Conservation (phyloP, 1,140 invertebrate genomes). For the Drosophila sp. region DNA sequence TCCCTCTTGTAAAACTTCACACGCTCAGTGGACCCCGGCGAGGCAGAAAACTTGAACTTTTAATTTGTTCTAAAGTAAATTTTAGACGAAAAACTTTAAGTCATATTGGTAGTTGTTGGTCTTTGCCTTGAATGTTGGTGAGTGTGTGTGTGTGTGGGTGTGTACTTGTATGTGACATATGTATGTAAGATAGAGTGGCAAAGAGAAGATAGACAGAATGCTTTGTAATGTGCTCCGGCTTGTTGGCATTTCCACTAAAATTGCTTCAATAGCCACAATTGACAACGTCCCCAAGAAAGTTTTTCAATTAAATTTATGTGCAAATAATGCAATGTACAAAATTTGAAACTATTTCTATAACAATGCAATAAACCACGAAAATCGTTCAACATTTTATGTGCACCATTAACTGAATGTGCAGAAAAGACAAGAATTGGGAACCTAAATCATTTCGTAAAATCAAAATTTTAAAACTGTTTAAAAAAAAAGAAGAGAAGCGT, state of each 20-base stretch:
- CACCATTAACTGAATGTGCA: slow-evolving; percentile 41
- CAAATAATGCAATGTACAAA: slow-evolving; percentile 46
- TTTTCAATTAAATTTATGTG: slow-evolving; percentile 69
- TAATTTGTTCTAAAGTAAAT: slow-evolving; percentile 74
- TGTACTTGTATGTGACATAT: slow-evolving; percentile 43
- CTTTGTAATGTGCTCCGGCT: slow-evolving; percentile 17
- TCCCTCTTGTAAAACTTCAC: slow-evolving; percentile 68
- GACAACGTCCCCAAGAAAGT: slow-evolving; percentile 46
- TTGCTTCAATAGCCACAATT: slow-evolving; percentile 59
- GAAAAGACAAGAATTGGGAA: too few relatives aligned
- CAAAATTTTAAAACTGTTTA: too few relatives aligned
- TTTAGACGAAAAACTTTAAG: slow-evolving; percentile 59
- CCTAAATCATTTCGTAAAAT: too few relatives aligned
- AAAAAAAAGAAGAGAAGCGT: too few relatives aligned
- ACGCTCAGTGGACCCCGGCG: slow-evolving; percentile 55
- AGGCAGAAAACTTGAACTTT: slow-evolving; percentile 65
- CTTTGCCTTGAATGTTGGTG: not conserved
- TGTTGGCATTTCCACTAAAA: slow-evolving; percentile 45
- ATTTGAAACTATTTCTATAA: slow-evolving; percentile 17
- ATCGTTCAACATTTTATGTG: slow-evolving; percentile 42
- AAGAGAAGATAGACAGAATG: not conserved
- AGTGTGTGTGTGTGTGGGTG: not conserved
- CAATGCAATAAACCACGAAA: slow-evolving; percentile 43
- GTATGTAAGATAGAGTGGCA: slow-evolving; percentile 16
- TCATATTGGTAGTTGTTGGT: slow-evolving; percentile 53